phyloP scores from a whole-genome alignment of 2,888 invertebrate genomes.

The Parnassius mnemosyne region DNA sequence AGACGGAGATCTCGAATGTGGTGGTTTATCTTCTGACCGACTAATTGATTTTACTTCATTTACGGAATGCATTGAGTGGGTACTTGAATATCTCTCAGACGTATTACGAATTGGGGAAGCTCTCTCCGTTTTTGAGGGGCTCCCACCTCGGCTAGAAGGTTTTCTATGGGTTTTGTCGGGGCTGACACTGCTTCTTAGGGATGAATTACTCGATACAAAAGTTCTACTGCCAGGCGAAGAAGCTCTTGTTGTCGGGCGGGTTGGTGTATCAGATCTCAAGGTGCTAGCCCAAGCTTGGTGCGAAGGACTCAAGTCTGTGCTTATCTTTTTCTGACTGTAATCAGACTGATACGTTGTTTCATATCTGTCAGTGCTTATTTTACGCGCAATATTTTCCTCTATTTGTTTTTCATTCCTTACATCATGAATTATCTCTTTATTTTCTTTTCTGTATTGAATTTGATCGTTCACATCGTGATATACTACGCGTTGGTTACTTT shows the following conservation, averaged over 20 bases:
- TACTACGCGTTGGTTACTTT: slow-evolving; percentile 1
- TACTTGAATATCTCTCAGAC: slow-evolving; percentile 52
- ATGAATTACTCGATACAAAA: slow-evolving; percentile 75
- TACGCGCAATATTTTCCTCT: slow-evolving; percentile 52
- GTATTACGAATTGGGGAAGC: slow-evolving; percentile 54
- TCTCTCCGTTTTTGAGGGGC: slow-evolving; percentile 53
- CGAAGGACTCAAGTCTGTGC: slow-evolving; percentile 84
- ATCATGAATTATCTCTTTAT: slow-evolving; percentile 44
- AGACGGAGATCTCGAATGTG: slow-evolving; percentile 49
- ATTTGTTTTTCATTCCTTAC: slow-evolving; percentile 42
- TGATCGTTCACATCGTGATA: slow-evolving; percentile 33
- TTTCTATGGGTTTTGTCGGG: slow-evolving; percentile 65
- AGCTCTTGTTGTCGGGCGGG: slow-evolving; percentile 73
- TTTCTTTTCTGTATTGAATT: slow-evolving; percentile 39
- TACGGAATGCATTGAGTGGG: slow-evolving; percentile 50
- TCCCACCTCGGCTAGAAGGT: slow-evolving; percentile 60
- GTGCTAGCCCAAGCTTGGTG: slow-evolving; percentile 89
- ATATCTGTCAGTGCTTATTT: slow-evolving; percentile 69
- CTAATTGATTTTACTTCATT: slow-evolving; percentile 51
- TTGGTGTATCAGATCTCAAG: slow-evolving; percentile 83
- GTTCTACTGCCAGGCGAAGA: slow-evolving; percentile 79
- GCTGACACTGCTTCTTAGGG: slow-evolving; percentile 76
- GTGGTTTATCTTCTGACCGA: slow-evolving; percentile 48
- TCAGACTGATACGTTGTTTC: slow-evolving; percentile 82
- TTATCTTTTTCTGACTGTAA: slow-evolving; percentile 79